Evolutionary conservation across 2,113 vertebrate genomes (phyloP).

Genomic region (Machaerirhynchus nigripectus): DNA sequence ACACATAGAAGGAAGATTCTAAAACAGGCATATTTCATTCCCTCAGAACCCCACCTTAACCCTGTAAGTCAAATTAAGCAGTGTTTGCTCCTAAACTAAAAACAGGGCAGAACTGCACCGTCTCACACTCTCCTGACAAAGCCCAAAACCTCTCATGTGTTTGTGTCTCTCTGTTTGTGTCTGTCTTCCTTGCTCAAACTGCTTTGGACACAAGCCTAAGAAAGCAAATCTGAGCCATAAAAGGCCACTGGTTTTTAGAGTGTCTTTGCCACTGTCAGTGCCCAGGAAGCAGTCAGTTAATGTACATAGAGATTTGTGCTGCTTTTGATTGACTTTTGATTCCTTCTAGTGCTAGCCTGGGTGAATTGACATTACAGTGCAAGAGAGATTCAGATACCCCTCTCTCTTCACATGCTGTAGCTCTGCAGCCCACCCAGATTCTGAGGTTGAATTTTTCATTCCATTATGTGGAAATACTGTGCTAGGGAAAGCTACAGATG

Average conservation of each 20-base stretch:
- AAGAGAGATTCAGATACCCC: background rate
- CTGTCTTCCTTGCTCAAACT: background rate
- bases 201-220: background rate
- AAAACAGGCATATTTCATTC: background rate
- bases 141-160: background rate
- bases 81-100: background rate
- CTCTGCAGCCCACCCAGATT: background rate
- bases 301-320: background rate
- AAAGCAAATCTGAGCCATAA: background rate
- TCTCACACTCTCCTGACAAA: background rate
- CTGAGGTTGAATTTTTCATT: background rate
- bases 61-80: background rate
- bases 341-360: background rate
- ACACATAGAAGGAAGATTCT: background rate
- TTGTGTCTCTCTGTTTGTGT: background rate
- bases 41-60: background rate
- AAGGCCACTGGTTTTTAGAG: background rate
- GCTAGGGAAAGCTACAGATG: background rate
- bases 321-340: background rate
- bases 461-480: background rate
- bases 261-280: background rate
- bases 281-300: background rate
- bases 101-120: background rate
- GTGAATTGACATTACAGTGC: background rate
- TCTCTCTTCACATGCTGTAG: background rate